Base-by-base conservation (phyloP, 1,140 invertebrate species). In the Melitaea cinxia region DNA sequence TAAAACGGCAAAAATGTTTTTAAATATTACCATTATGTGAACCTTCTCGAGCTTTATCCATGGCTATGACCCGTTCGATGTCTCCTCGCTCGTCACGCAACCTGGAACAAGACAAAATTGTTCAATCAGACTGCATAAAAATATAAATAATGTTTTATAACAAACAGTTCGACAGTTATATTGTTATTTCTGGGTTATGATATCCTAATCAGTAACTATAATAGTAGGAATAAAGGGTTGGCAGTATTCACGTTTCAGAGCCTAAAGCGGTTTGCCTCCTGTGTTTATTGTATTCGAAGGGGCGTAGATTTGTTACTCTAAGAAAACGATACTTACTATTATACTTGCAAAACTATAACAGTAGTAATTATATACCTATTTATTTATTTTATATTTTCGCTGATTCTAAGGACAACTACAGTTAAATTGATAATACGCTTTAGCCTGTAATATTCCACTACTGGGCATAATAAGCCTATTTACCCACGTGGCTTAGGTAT, bases 11-110 rank as follows among this genome's bases (percentile, higher is more conserved):
- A 14, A 17, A 12, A 35, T n/a, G 12, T 50, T 5, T 30, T 52
- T 0, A 33, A 52, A 28, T 65, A 28, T 94, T 92, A 97, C 96
- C 95, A 92, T 96, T 96, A 91, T 96, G 94, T 85, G 95, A 96
- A 90, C 95, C 96, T 90, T 96, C 95, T 78, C 95, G 93, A 68
- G 94, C 95, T 92, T 96, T 96, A 82, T 97, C 96, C 88, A 96
- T 92, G 53, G 93, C 95, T 80, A 94, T 92, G 63, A 93, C 94
- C 91, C 95, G 93, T 82, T 96, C 95, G 71, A 94, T 94, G 75
- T 96, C 95, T 59, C 94, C 94, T 84, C 96, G 92, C 91, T 97
- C 96, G 83, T 97, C 96, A 75, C 95, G 93, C 90, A 97, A 93
- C 93, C 95, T 96, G 93, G 17, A 94, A 94, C 86, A 92, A 92